Percentiles rank a stretch among this genome's conserved stretches.
Conservation (phyloP, 2,113 vertebrate genomes). For the Deroptyus accipitrinus region DNA sequence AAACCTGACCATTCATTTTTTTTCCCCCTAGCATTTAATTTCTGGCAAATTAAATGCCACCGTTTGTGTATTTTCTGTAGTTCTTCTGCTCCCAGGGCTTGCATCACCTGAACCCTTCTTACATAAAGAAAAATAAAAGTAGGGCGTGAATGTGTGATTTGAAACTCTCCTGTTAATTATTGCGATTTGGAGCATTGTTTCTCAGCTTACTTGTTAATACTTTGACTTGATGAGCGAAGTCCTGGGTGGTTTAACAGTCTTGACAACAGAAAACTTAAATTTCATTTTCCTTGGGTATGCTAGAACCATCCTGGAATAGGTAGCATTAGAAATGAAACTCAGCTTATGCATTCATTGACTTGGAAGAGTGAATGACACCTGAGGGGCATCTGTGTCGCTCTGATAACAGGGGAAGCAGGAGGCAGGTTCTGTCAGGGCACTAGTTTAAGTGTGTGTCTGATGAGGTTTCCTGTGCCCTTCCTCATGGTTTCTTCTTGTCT, state of each 20-base stretch:
- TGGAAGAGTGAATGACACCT: background rate
- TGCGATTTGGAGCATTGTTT: constrained; percentile 44
- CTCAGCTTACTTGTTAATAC: background rate
- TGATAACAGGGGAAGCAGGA: background rate
- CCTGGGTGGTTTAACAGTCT: constrained; percentile 48
- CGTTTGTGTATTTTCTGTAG: background rate
- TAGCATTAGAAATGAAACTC: background rate
- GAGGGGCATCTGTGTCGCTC: background rate
- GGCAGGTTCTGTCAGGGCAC: background rate
- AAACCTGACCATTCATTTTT: background rate
- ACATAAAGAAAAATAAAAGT: background rate
- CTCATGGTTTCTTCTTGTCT: background rate
- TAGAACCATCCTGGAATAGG: background rate
- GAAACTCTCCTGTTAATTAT: constrained; percentile 49
- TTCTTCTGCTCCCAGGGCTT: background rate
- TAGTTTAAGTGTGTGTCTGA: background rate
- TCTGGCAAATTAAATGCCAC: background rate
- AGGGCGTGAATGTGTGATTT: background rate
- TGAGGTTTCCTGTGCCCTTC: background rate
- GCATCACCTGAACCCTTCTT: background rate
- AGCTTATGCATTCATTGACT: background rate
- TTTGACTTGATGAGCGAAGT: constrained; percentile 36
- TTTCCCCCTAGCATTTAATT: background rate
- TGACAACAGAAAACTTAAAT: background rate
- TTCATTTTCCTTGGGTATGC: background rate